Percentiles rank a stretch among this genome's conserved stretches.
phyloP scores from a whole-genome alignment of 2,113 vertebrate genomes.

The Platysternon megacephalum region DNA sequence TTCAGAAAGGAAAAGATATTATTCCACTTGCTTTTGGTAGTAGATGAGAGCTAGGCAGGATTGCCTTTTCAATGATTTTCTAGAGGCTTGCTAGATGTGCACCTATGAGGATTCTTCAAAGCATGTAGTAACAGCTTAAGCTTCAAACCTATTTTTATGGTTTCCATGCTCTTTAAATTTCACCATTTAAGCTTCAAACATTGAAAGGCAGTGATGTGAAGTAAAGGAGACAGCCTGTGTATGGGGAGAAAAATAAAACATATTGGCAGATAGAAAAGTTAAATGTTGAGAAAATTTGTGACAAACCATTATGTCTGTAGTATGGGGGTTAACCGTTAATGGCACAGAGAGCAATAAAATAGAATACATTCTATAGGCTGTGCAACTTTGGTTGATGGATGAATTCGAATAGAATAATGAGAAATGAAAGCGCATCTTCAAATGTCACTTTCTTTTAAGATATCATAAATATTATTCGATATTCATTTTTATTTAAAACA shows the following conservation, averaged over 20 bases:
- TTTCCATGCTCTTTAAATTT: constrained; percentile 25
- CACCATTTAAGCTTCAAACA: constrained; percentile 38
- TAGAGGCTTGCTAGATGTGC: background rate
- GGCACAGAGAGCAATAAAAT: background rate
- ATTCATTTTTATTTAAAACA: background rate
- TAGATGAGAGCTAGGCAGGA: background rate
- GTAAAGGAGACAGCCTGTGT: constrained; percentile 15
- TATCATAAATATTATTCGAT: background rate
- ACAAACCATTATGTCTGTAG: background rate
- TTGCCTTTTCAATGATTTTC: background rate
- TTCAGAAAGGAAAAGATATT: background rate
- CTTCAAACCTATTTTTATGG: constrained; percentile 27
- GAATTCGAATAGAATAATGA: background rate
- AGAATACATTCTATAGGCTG: background rate
- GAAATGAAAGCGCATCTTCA: background rate
- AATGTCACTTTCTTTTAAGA: background rate
- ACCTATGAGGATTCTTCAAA: constrained; percentile 8
- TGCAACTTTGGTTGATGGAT: background rate
- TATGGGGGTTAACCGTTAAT: background rate
- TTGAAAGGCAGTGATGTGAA: constrained; percentile 39
- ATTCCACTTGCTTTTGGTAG: background rate
- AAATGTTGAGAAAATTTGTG: constrained; percentile 1
- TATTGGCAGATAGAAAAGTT: background rate
- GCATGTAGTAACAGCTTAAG: background rate
- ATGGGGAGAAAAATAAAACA: background rate